Evolutionary conservation across 2,113 vertebrate genomes (phyloP).

Genomic region (Andinoacara biseriatus): DNA sequence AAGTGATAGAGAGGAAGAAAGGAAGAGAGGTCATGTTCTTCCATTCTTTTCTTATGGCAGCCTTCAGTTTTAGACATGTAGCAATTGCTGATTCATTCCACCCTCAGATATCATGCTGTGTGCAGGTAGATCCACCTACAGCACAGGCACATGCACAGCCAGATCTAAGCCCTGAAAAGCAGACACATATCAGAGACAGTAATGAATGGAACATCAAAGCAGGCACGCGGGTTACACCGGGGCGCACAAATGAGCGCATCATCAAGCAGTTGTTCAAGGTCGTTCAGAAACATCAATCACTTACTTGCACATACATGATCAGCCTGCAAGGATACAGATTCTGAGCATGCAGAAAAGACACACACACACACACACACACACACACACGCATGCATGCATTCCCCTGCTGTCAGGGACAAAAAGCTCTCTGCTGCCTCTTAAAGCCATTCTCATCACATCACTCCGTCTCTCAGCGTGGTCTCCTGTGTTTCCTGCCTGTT

Average conservation of each 20-base stretch:
- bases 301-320: slow-evolving; percentile 24
- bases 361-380: background rate
- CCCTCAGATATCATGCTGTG: background rate
- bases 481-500: slow-evolving; percentile 45
- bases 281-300: background rate
- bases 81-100: slow-evolving; percentile 40
- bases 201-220: slow-evolving; percentile 42
- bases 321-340: background rate
- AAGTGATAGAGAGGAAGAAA: background rate
- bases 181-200: slow-evolving; percentile 26
- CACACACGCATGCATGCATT: background rate
- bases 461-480: slow-evolving; percentile 31
- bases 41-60: background rate
- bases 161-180: slow-evolving; percentile 8
- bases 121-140: background rate
- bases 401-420: slow-evolving; percentile 1
- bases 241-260: background rate
- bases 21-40: slow-evolving; percentile 1
- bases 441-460: slow-evolving; percentile 12
- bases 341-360: slow-evolving; percentile 6
- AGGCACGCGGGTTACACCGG: background rate
- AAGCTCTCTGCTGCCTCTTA: slow-evolving; percentile 17
- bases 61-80: slow-evolving; percentile 1
- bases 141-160: slow-evolving; percentile 1
- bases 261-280: slow-evolving; percentile 3